Conservation (phyloP, 2,797 vertebrate genomes). For the Acanthornis magna region DNA sequence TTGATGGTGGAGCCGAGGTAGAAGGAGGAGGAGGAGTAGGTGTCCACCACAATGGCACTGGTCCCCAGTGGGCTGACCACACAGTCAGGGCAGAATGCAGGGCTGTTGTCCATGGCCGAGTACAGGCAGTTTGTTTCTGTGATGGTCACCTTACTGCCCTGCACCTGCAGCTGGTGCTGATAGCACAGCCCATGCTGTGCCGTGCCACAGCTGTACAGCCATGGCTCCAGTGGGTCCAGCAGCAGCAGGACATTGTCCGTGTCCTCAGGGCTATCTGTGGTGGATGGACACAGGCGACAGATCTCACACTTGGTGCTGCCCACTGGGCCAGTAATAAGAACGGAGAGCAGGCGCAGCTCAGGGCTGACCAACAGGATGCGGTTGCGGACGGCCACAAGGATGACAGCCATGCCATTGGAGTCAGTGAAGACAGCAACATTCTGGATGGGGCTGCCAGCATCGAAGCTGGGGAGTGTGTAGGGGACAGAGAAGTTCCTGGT, state of each 20-base stretch:
- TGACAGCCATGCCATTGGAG: constrained; percentile 22
- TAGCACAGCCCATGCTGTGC: constrained; percentile 87
- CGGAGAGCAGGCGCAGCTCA: not conserved
- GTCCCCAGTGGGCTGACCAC: constrained; percentile 90
- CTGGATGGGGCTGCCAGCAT: constrained; percentile 79
- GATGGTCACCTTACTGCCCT: constrained; percentile 53
- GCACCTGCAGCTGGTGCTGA: constrained; percentile 78
- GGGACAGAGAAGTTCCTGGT: constrained; percentile 82
- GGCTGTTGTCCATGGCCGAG: constrained; percentile 74
- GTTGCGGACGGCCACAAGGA: constrained; percentile 87
- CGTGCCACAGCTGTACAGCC: constrained; percentile 89
- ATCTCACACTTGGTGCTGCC: constrained; percentile 80
- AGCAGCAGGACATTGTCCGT: constrained; percentile 84
- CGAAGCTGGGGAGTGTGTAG: constrained; percentile 84
- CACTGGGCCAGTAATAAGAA: constrained; percentile 80
- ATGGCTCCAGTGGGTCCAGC: constrained; percentile 83
- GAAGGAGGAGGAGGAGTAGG: constrained; percentile 82
- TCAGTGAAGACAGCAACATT: constrained; percentile 80
- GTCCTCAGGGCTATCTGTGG: constrained; percentile 63
- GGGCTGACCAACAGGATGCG: constrained; percentile 81
- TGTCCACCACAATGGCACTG: constrained; percentile 83
- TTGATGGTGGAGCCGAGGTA: constrained; percentile 88
- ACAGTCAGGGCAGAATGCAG: constrained; percentile 85
- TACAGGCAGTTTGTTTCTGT: constrained; percentile 82
- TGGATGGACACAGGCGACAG: constrained; percentile 79